These are phyloP conservation scores for Murina feae DNA, from an alignment of 2,113 vertebrate species.

Conservation along the genomic window DNA sequence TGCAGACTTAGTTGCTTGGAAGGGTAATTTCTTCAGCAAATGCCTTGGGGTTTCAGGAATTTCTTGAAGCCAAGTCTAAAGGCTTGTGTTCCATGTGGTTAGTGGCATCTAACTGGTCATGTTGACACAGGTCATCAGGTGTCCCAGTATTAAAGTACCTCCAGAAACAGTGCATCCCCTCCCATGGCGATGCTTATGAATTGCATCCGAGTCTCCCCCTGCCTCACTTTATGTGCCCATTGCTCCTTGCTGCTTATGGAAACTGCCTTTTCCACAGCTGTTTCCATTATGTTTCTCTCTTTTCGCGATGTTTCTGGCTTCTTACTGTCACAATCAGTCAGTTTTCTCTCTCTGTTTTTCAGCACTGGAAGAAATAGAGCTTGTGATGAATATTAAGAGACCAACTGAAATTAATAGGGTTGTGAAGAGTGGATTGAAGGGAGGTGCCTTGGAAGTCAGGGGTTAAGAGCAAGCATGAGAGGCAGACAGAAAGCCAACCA, in stretches of 20 bases:
- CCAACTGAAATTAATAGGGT: background rate
- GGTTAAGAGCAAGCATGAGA: background rate
- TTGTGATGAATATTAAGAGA: background rate
- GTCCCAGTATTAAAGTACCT: fast-evolving
- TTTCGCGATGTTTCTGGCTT: background rate
- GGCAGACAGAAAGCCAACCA: background rate
- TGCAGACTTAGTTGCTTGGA: background rate
- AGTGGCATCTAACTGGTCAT: too few relatives aligned
- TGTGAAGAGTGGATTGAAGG: background rate
- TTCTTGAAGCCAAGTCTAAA: background rate
- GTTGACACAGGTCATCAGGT: background rate
- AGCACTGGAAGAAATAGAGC: background rate
- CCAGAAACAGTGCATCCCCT: fast-evolving
- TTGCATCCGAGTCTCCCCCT: fast-evolving
- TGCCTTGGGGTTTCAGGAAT: background rate
- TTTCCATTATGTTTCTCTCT: fast-evolving
- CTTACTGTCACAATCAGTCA: too few relatives aligned
- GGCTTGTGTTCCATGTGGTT: background rate
- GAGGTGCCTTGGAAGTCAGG: background rate
- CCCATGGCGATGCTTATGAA: fast-evolving
- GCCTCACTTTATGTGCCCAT: fast-evolving
- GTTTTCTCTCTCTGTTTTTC: too few relatives aligned
- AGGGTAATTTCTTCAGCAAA: background rate
- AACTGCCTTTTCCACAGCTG: fast-evolving
- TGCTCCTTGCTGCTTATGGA: too few relatives aligned